Base-by-base conservation (phyloP, 2,113 vertebrate species). In the Callopanchax toddi region DNA sequence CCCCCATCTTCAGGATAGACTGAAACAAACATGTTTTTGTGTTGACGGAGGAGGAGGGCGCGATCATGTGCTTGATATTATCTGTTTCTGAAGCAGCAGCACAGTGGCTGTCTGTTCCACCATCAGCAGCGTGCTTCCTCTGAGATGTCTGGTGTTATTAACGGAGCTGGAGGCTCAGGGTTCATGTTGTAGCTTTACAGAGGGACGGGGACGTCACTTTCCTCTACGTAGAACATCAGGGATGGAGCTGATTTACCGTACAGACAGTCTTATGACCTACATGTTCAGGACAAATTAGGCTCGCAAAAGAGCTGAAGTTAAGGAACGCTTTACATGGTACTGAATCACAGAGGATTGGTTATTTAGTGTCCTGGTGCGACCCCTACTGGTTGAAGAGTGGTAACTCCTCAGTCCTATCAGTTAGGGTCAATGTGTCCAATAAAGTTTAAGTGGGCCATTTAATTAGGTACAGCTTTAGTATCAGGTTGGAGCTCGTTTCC, bases 61-160 rank as follows among this genome's bases (percentile, higher is more conserved):
- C 6, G n/a, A 85, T 90, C 89, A 89, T 90, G 87, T 89, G 87
- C 81, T 82, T 34, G 71, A 85, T 84, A 78, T 79, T 77, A 87
- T 88, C 84, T 78, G 68, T 82, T 78, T 77, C 78, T 83, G 78
- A 80, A 83, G 70, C 37, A 21, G 65, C 39, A 62, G 65, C 69
- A 87, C 87, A 89, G 74, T 79, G 72, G 78, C 49, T 52, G 36
- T 81, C 76, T 88, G 75, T 75, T 83, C 76, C 55, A n/a, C 40
- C 55, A 65, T 80, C 63, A 78, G 52, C 76, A 71, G 64, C 50
- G 56, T 60, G 3, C 8, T n/a, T 52, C 60, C 34, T 40, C 36
- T 12, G 10, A 40, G 57, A 66, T 55, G 65, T 75, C 82, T 58
- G 82, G 60, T 45, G 12, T 42, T 34, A 81, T 25, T 55, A 22